Evolutionary conservation across 2,113 vertebrate genomes (phyloP).

Genomic region (Accipiter virgatus): DNA sequence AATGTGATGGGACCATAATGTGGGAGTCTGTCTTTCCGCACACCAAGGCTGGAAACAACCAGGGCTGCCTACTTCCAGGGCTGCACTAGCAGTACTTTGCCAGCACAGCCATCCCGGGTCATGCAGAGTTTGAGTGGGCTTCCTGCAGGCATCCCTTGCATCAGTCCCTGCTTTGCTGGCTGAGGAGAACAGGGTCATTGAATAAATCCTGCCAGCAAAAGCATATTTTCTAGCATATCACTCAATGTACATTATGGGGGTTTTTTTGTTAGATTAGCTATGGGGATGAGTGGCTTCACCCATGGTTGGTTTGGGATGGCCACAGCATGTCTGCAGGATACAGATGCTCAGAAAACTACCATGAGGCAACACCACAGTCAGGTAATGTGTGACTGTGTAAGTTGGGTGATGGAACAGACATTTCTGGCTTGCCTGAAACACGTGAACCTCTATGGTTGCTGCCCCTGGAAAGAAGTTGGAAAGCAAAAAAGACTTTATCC

Average conservation of each 20-base stretch:
- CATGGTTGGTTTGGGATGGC: not conserved
- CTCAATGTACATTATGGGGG: not conserved
- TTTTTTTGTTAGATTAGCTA: not conserved
- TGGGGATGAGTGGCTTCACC: not conserved
- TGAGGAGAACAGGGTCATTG: not conserved
- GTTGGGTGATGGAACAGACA: not conserved
- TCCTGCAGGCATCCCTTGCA: not conserved
- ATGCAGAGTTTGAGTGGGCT: not conserved
- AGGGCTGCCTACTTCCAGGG: not conserved
- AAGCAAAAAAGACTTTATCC: not conserved
- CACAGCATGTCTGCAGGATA: not conserved
- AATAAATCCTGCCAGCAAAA: not conserved
- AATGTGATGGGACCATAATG: not conserved
- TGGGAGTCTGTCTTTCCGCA: not conserved
- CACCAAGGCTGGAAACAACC: not conserved
- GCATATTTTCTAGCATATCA: not conserved
- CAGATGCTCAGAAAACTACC: fast-evolving
- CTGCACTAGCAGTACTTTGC: not conserved
- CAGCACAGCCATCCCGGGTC: not conserved
- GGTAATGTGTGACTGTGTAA: fast-evolving
- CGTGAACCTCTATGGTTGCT: not conserved
- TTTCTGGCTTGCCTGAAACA: not conserved
- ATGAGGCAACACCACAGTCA: not conserved
- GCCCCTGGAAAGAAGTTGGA: not conserved
- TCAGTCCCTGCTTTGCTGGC: not conserved